Conservation (phyloP, 2,888 invertebrate species). For the Latrodectus elegans region DNA sequence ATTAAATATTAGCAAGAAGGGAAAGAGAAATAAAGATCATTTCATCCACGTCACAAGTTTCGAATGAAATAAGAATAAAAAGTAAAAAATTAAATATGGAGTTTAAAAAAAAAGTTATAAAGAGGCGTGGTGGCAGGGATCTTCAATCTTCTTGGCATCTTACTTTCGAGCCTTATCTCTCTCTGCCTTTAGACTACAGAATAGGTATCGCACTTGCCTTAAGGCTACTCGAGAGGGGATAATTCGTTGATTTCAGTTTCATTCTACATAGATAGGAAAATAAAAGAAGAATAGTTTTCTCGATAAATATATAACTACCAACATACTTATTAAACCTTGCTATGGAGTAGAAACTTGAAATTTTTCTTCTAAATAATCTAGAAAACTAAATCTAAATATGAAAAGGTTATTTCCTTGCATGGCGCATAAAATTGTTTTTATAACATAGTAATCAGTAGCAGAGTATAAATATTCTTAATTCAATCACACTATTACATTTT, state of each 20-base stretch:
- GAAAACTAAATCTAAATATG: too few relatives aligned
- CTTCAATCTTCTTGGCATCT: conserved; percentile 61
- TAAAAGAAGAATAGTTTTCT: too few relatives aligned
- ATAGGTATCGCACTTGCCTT: conserved; percentile 32
- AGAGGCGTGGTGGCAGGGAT: conserved; percentile 46
- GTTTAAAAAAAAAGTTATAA: conserved; percentile 2
- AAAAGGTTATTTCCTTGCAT: too few relatives aligned
- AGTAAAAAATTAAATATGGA: conserved; percentile 45
- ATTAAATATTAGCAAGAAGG: conserved; percentile 44
- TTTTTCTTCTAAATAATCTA: too few relatives aligned
- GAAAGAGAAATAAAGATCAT: conserved; percentile 27
- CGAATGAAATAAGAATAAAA: conserved; percentile 12
- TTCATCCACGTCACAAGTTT: conserved; percentile 20
- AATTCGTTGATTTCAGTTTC: not conserved
- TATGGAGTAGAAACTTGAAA: too few relatives aligned
- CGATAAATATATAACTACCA: too few relatives aligned
- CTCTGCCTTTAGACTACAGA: conserved; percentile 8
- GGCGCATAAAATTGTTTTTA: too few relatives aligned
- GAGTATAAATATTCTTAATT: too few relatives aligned
- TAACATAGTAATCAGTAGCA: too few relatives aligned
- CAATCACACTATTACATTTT: too few relatives aligned
- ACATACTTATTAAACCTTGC: too few relatives aligned
- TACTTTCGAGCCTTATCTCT: conserved; percentile 51
- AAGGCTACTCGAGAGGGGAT: not conserved
- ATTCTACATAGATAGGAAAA: conserved; percentile 6